Evolutionary conservation across 1,140 invertebrate species (phyloP).

Genomic region (Drosophila dunni): DNA sequence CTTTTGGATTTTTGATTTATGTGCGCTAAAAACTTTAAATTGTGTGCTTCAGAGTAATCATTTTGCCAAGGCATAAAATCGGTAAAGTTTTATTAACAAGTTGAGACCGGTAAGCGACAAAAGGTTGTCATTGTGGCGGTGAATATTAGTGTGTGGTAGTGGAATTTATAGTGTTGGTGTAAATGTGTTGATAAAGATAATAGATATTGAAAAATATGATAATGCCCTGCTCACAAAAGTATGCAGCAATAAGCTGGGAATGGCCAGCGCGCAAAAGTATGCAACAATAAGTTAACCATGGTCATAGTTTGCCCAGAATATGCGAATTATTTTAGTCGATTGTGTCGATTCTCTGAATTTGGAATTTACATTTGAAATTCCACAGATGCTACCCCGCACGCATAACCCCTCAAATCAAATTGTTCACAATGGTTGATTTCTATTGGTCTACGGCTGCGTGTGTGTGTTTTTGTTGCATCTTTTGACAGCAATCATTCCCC

Average conservation of each 20-base stretch:
- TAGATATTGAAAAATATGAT: slow-evolving; percentile 69
- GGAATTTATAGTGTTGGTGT: background rate
- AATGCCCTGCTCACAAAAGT: slow-evolving; percentile 38
- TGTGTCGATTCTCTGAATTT: slow-evolving; percentile 63
- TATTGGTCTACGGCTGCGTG: background rate
- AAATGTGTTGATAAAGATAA: slow-evolving; percentile 46
- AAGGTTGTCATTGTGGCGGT: background rate
- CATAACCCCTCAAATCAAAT: background rate
- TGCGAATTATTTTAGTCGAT: slow-evolving; percentile 68
- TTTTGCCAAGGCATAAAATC: slow-evolving; percentile 66
- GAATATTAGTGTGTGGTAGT: background rate
- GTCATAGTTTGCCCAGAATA: slow-evolving; percentile 53
- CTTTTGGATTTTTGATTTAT: slow-evolving; percentile 70
- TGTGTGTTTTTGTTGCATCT: background rate
- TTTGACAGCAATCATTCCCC: background rate
- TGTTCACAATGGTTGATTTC: no score
- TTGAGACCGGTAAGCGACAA: slow-evolving; percentile 48
- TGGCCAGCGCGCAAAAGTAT: slow-evolving; percentile 40
- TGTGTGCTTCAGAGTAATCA: slow-evolving; percentile 72
- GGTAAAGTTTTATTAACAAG: slow-evolving; percentile 80
- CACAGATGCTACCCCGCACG: slow-evolving; percentile 28
- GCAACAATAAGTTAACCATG: slow-evolving; percentile 37
- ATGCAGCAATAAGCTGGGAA: slow-evolving; percentile 22
- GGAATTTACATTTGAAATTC: slow-evolving; percentile 41
- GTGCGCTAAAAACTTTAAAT: slow-evolving; percentile 74